phyloP scores from a whole-genome alignment of 92 coral and sea anemone genomes.

The Porites divaricata region DNA sequence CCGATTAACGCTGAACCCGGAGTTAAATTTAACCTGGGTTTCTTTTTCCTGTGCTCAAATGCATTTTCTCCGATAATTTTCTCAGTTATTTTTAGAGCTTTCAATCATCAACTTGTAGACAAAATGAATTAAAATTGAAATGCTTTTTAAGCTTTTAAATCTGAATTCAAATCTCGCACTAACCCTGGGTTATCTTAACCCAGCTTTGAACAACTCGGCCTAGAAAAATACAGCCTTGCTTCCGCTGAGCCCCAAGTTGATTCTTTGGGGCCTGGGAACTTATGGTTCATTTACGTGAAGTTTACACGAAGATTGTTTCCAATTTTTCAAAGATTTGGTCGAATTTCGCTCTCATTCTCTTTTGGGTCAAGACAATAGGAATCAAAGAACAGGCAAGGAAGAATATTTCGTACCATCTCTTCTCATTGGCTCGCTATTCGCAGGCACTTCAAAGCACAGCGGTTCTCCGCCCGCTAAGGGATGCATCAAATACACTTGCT shows the following conservation, averaged over 20 bases:
- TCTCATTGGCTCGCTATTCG: constrained; percentile 66
- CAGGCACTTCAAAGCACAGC: constrained; percentile 62
- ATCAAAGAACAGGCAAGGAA: not conserved
- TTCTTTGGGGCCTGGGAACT: not conserved
- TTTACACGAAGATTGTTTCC: not conserved
- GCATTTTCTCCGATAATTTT: too few species aligned
- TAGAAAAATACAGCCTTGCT: not conserved
- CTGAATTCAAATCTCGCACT: too few species aligned
- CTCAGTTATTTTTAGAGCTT: too few species aligned
- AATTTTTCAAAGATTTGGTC: not conserved
- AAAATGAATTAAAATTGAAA: too few species aligned
- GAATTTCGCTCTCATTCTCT: not conserved
- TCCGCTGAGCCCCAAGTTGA: not conserved
- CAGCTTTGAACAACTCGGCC: too few species aligned
- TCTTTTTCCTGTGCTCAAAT: too few species aligned
- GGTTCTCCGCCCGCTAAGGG: constrained; percentile 74
- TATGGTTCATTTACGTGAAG: not conserved
- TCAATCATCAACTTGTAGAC: too few species aligned
- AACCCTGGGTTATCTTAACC: too few species aligned
- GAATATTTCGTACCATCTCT: constrained; percentile 59
- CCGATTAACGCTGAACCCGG: too few species aligned
- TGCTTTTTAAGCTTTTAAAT: too few species aligned
- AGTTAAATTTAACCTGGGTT: too few species aligned
- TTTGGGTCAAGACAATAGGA: not conserved
- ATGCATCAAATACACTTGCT: constrained; percentile 56